These are phyloP conservation scores for Lichenostomus cassidix DNA, from an alignment of 2,113 vertebrate species.

Conservation along the genomic window DNA sequence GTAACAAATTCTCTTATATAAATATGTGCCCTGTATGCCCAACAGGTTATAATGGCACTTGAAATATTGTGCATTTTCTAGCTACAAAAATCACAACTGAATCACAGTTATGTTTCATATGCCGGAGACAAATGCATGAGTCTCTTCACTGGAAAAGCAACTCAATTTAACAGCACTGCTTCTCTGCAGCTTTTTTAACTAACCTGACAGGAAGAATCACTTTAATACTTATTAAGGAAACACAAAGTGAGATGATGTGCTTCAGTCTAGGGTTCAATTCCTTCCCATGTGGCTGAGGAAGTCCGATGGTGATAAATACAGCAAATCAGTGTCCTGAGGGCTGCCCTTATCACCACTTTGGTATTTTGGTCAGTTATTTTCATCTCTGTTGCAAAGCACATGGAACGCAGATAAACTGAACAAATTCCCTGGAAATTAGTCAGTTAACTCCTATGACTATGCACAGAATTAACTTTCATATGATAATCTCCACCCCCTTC, in stretches of 20 bases:
- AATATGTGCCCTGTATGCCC: background rate
- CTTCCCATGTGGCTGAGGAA: fast-evolving
- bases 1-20: background rate
- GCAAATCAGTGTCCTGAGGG: background rate
- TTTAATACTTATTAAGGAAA: background rate
- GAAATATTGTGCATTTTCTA: background rate
- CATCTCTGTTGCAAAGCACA: background rate
- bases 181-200: background rate
- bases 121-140: background rate
- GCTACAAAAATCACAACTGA: background rate
- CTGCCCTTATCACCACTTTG: background rate
- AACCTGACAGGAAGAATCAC: background rate
- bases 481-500: background rate
- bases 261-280: background rate
- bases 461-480: background rate
- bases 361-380: constrained; percentile 3
- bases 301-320: background rate
- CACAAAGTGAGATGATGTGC: background rate
- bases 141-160: background rate
- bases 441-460: background rate
- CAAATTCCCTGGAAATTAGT: background rate
- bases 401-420: background rate
- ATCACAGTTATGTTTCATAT: background rate
- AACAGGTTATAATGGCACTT: background rate
- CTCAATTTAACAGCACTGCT: background rate